Evolutionary conservation across 2,797 vertebrate species (phyloP), one percentile per base, ranked within the genome.

Genomic region (Sebastes taczanowskii): DNA sequence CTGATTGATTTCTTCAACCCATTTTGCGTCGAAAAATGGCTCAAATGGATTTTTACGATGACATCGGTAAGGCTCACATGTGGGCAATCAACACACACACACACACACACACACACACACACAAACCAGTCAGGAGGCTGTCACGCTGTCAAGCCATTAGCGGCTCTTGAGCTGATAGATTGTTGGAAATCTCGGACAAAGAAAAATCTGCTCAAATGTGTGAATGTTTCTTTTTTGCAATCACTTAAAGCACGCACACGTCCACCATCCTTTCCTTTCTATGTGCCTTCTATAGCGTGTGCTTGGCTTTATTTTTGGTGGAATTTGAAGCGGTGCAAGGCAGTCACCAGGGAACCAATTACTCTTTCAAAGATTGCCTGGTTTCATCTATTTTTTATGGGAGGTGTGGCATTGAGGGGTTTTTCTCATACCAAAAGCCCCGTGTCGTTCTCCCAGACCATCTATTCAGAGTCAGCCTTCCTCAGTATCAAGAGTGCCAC

Each of bases 311-410:
- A 59, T 69, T 74, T 91, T 86, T 74, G 83, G 74, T 67, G 60
- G 78, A 87, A 82, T 87, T 78, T 79, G 79, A 89, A 83, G 83
- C 23, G 11, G 71, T 62, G 84, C 55, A 52, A 82, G 80, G 83
- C 82, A 68, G 83, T 80, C 94, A 92, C 89, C 72, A 82, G 93
- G 93, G 93, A 94, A 77, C 88, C 90, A 95, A 95, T 95, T 94
- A 95, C 91, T 84, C 55, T 89, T 90, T 86, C 82, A 86, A 74
- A 90, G 86, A 92, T 92, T 80, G 78, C 59, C 71, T 84, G 83
- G 70, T 91, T 94, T 92, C 87, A 94, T 95, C 84, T 82, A 92
- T 90, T 90, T 95, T 94, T 94, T 86, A 94, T 90, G 81, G 79
- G 82, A 88, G 89, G 85, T 90, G 68, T 29, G 52, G 79, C 77